Percentiles rank a stretch among this genome's conserved stretches.
These are phyloP conservation scores for Microcebus tavaratra DNA, from an alignment of 2,113 vertebrate genomes.

Conservation along the genomic window DNA sequence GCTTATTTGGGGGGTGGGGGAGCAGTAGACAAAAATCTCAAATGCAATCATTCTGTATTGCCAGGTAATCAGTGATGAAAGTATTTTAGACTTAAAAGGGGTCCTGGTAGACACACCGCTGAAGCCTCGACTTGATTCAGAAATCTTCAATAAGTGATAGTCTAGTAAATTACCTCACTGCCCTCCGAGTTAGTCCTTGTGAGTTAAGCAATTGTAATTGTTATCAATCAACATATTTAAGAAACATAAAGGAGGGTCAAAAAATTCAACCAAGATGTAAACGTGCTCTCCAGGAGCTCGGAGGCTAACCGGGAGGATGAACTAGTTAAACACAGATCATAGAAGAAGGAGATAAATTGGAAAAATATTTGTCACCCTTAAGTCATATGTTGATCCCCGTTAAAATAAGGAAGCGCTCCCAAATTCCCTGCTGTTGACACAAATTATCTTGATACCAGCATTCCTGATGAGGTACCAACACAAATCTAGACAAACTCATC, in stretches of 20 bases:
- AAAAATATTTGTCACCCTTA: not conserved
- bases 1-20: not conserved
- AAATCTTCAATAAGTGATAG: not conserved
- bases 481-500: not conserved
- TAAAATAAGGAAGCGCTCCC: not conserved
- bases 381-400: not conserved
- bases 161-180: not conserved
- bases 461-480: not conserved
- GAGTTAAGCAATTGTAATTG: not conserved
- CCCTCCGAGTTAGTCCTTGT: too few relatives aligned
- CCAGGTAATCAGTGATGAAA: not conserved
- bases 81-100: not conserved
- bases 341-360: not conserved
- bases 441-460: not conserved
- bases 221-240: not conserved
- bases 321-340: not conserved
- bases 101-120: not conserved
- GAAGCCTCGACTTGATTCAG: not conserved
- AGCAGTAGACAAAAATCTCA: not conserved
- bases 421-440: not conserved
- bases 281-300: not conserved
- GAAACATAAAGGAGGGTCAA: not conserved
- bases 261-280: not conserved
- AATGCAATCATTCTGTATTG: constrained; percentile 54
- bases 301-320: not conserved